Conservation (phyloP, 2,888 invertebrate species). For the Sminthurides aquaticus region DNA sequence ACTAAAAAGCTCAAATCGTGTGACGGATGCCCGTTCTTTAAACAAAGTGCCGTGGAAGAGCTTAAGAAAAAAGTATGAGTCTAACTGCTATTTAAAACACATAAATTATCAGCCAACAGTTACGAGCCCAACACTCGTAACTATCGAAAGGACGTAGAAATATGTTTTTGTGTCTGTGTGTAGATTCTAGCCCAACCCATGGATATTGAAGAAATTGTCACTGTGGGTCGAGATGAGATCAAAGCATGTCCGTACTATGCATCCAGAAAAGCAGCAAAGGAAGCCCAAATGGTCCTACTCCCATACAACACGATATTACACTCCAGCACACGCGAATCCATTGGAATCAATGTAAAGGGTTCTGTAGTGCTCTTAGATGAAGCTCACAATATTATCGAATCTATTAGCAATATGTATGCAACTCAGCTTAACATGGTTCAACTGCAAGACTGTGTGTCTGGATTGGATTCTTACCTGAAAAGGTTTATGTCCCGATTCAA, state of each 20-base stretch:
- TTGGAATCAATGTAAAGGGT: slow-evolving; percentile 60
- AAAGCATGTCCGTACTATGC: slow-evolving; percentile 93
- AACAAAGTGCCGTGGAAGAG: slow-evolving; percentile 56
- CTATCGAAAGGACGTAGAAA: too few species aligned
- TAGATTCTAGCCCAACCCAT: slow-evolving; percentile 58
- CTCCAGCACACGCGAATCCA: slow-evolving; percentile 64
- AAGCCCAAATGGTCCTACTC: slow-evolving; percentile 69
- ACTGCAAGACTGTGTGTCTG: slow-evolving; percentile 29
- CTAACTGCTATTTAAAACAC: not conserved
- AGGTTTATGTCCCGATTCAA: slow-evolving; percentile 65
- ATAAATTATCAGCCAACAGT: too few species aligned
- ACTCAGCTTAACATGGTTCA: slow-evolving; percentile 56
- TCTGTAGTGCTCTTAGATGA: slow-evolving; percentile 81
- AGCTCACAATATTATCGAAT: slow-evolving; percentile 90
- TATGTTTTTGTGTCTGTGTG: not conserved
- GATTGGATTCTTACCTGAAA: slow-evolving; percentile 61
- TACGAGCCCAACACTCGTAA: too few species aligned
- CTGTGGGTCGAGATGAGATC: slow-evolving; percentile 55
- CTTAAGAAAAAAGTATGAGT: slow-evolving; percentile 48
- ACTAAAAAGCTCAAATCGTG: slow-evolving; percentile 57
- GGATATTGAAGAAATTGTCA: slow-evolving; percentile 81
- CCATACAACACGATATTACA: slow-evolving; percentile 76
- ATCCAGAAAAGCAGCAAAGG: slow-evolving; percentile 67
- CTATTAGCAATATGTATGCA: slow-evolving; percentile 78
- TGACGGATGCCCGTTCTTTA: slow-evolving; percentile 63